A percentile compares a stretch with the other conserved stretches of the same genome.
Conservation (phyloP, 2,113 vertebrate species). For the Pica pica region DNA sequence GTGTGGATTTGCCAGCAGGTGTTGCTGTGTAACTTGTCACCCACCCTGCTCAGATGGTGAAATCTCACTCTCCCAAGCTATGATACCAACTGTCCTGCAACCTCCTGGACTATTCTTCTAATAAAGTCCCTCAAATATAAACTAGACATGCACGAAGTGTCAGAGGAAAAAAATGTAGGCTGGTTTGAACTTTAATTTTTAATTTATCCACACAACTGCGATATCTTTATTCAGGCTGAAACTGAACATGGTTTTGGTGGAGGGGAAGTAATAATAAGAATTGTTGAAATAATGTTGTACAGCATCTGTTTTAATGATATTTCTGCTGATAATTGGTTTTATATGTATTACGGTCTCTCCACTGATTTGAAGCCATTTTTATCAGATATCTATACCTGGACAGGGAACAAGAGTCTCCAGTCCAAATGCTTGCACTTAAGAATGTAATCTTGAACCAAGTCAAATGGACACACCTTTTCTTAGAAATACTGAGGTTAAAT, state of each 20-base stretch:
- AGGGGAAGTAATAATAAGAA: not conserved
- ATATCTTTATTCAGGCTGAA: not conserved
- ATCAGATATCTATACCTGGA: accelerated
- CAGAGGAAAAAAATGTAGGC: not conserved
- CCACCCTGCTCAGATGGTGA: not conserved
- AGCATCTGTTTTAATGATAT: not conserved
- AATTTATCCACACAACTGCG: accelerated
- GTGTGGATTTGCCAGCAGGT: constrained; percentile 43
- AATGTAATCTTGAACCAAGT: not conserved
- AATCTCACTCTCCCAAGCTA: not conserved
- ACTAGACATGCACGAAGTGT: not conserved
- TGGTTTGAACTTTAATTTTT: not conserved
- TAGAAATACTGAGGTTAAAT: not conserved
- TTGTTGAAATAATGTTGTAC: not conserved
- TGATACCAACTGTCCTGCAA: not conserved
- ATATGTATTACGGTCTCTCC: not conserved
- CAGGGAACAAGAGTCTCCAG: accelerated
- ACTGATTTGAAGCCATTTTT: accelerated
- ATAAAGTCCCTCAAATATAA: not conserved
- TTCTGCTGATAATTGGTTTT: not conserved
- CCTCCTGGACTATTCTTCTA: not conserved
- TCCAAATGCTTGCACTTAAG: not conserved
- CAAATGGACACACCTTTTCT: accelerated
- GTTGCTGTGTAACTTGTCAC: constrained; percentile 46
- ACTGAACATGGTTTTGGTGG: not conserved